Percentiles rank a stretch among this genome's conserved stretches.
These are phyloP conservation scores for Ictalurus furcatus DNA, from an alignment of 2,113 vertebrate species.

Conservation along the genomic window DNA sequence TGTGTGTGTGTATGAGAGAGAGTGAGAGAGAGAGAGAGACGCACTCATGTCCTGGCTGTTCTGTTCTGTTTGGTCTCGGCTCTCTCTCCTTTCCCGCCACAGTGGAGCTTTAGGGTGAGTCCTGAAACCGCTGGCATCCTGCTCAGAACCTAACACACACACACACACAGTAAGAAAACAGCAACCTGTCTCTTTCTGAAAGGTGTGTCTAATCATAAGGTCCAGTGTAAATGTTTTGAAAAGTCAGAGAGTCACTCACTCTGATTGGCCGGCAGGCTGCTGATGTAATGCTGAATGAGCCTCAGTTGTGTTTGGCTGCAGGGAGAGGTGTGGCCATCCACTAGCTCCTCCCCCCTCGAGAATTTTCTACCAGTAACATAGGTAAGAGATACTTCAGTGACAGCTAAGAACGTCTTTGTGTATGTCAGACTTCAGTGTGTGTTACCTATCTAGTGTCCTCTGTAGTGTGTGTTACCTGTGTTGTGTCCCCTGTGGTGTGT, in stretches of 20 bases:
- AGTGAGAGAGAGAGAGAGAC: conserved; percentile 3
- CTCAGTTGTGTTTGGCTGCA: conserved; percentile 67
- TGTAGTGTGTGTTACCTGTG: neutral
- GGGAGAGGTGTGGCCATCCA: conserved; percentile 59
- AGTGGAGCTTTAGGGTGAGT: conserved; percentile 69
- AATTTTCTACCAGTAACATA: conserved; percentile 55
- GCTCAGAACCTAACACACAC: conserved; percentile 52
- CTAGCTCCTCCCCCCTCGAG: conserved; percentile 63
- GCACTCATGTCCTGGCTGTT: conserved; percentile 77
- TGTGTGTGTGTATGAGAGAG: neutral
- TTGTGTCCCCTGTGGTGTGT: neutral
- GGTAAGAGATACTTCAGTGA: neutral
- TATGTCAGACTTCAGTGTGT: neutral
- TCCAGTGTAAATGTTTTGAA: neutral
- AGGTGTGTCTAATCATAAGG: neutral
- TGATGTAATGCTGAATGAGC: conserved; percentile 67
- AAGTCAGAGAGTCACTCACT: conserved; percentile 58
- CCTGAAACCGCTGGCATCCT: conserved; percentile 54
- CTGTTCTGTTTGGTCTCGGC: conserved; percentile 79
- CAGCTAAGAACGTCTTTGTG: neutral
- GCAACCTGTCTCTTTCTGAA: neutral
- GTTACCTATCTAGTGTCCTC: neutral
- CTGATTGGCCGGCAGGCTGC: conserved; percentile 61
- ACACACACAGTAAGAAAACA: conserved; percentile 19
- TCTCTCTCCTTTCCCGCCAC: conserved; percentile 80